Evolutionary conservation across 2,888 invertebrate species (phyloP), one percentile per base, ranked within the genome.

Genomic region (Drosophila hawaiiensis): DNA sequence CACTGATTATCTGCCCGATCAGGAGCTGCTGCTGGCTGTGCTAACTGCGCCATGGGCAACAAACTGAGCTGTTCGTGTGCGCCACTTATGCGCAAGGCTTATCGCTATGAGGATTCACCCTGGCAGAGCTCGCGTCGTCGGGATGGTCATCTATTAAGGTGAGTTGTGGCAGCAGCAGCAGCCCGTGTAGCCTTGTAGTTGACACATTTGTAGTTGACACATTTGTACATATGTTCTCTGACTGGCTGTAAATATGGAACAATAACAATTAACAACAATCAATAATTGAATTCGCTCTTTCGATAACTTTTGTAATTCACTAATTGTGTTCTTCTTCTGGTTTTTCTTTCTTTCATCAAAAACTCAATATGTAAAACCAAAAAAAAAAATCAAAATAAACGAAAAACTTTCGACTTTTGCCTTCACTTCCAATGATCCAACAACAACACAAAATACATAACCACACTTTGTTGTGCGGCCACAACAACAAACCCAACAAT

Each of bases 31-130:
- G 89, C 92, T 70, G 91, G 93, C 91, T 94, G 94, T 92, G 91
- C 93, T 80, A 93, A 95, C 94, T 95, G 94, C 94, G 94, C 95
- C 94, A 98, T 99, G 99, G 99, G 99, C 94, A 99, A 99, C 95
- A 99, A 99, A 95, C 95, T 99, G 94, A 98, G 97, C 94, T 98
- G 98, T 95, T 98, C 98, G 92, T 99, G 99, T 95, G 98, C 98
- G 92, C 98, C 99, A 92, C 95, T 99, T 93, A 97, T 98, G 94
- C 97, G 98, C 95, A 98, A 98, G 95, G 97, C 97, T 93, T 98
- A 98, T 95, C 97, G 98, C 93, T 98, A 98, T 94, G 98, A 97
- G 94, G 98, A 98, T 94, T 97, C 98, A 93, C 98, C 98, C 94
- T 98, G 98, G 97, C 97, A 98, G 94, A 96, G 97, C 93, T 96